Percentiles rank a stretch among this genome's conserved stretches.
phyloP scores from a whole-genome alignment of 1,140 invertebrate genomes.

The Pachyrhynchus sulphureomaculatus region DNA sequence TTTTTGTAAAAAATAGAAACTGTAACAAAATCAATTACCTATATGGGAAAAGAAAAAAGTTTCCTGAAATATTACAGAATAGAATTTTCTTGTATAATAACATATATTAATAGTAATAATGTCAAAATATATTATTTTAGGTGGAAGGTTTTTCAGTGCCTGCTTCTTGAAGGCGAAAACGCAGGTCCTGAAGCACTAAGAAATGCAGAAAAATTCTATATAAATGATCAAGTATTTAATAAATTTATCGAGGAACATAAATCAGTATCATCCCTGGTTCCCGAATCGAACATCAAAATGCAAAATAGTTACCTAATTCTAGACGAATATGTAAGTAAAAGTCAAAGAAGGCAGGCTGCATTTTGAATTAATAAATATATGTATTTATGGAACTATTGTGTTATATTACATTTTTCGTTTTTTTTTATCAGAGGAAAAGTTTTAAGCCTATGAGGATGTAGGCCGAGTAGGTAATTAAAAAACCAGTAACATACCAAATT shows the following conservation, averaged over 20 bases:
- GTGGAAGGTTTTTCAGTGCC: slow-evolving; percentile 55
- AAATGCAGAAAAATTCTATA: slow-evolving; percentile 53
- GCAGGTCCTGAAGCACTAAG: slow-evolving; percentile 51
- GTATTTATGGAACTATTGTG: background rate
- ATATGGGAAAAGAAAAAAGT: no score
- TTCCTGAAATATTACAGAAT: no score
- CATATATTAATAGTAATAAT: no score
- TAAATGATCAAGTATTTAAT: slow-evolving; percentile 52
- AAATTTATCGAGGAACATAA: slow-evolving; percentile 51
- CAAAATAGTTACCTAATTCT: slow-evolving; percentile 56
- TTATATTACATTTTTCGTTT: no score
- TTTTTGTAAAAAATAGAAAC: no score
- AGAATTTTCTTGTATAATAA: no score
- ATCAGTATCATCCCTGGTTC: slow-evolving; percentile 52
- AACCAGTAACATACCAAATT: background rate
- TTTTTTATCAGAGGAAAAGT: no score
- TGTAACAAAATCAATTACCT: no score
- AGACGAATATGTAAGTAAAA: slow-evolving; percentile 54
- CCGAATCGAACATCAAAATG: slow-evolving; percentile 57
- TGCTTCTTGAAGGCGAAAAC: slow-evolving; percentile 57
- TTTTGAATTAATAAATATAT: background rate
- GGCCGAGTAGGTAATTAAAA: background rate
- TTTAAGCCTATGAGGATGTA: no score
- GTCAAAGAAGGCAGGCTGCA: background rate
- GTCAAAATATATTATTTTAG: no score